A percentile compares a stretch with the other conserved stretches of the same genome.
Evolutionary conservation across 2,113 vertebrate species (phyloP).

Genomic region (Dromaius novaehollandiae): DNA sequence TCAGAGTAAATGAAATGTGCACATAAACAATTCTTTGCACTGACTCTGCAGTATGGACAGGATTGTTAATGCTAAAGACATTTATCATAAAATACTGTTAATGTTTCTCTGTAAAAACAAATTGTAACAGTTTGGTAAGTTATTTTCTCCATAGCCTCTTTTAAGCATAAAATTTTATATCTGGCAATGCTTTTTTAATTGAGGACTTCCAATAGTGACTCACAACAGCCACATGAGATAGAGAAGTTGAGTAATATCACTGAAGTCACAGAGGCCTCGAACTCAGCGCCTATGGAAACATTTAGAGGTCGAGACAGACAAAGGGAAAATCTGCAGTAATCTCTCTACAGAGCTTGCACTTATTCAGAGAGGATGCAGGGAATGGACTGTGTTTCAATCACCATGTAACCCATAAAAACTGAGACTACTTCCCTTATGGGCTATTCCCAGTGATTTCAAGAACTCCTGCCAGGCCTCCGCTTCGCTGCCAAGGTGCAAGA

Average conservation of each 20-base stretch:
- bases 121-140: not conserved
- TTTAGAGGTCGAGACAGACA: not conserved
- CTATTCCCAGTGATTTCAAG: not conserved
- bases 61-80: not conserved
- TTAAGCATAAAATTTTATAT: not conserved
- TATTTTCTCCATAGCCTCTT: not conserved
- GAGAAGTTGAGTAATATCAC: not conserved
- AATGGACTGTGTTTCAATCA: not conserved
- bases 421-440: not conserved
- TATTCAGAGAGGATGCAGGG: not conserved
- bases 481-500: not conserved
- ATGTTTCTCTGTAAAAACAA: not conserved
- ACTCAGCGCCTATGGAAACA: not conserved
- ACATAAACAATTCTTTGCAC: not conserved
- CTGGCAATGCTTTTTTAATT: not conserved
- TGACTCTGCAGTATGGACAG: not conserved
- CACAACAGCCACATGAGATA: not conserved
- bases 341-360: not conserved
- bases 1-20: not conserved
- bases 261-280: not conserved
- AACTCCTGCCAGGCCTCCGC: not conserved
- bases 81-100: not conserved
- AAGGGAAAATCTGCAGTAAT: not conserved
- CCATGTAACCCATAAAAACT: not conserved
- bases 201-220: not conserved